These are phyloP conservation scores for Poecile montanus DNA, from an alignment of 2,797 vertebrate species.

Conservation along the genomic window DNA sequence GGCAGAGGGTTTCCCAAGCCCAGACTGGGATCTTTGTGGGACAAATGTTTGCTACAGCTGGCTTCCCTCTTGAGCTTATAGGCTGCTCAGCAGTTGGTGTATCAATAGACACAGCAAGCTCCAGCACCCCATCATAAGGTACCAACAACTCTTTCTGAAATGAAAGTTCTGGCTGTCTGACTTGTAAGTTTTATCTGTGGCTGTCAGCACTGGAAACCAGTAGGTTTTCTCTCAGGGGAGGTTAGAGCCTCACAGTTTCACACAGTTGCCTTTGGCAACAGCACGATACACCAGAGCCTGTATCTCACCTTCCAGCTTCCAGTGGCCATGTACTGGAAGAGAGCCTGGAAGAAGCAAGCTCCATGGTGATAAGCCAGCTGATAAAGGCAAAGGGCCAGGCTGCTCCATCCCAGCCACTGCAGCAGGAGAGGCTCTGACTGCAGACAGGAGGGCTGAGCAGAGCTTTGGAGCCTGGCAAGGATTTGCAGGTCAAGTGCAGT, in stretches of 20 bases:
- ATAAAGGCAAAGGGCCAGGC: neutral
- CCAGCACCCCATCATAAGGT: rapidly evolving
- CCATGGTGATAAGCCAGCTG: neutral
- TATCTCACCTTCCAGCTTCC: neutral
- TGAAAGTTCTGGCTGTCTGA: neutral
- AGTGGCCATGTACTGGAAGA: rapidly evolving
- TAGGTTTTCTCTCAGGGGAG: neutral
- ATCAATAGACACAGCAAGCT: neutral
- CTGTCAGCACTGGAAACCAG: neutral
- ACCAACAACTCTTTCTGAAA: neutral
- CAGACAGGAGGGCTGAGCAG: rapidly evolving
- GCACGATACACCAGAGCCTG: neutral
- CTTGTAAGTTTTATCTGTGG: neutral
- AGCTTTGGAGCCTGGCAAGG: no score
- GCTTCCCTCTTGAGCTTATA: neutral
- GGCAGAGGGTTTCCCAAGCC: neutral
- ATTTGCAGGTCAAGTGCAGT: rapidly evolving
- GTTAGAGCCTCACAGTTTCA: neutral
- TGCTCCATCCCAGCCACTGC: neutral
- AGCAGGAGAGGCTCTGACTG: neutral
- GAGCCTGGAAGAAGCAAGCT: neutral
- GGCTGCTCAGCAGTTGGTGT: neutral
- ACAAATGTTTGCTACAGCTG: neutral
- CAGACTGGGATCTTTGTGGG: neutral
- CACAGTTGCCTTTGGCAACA: neutral